Evolutionary conservation across 2,888 invertebrate genomes (phyloP).

Genomic region (Carpatolechia fugitivella): DNA sequence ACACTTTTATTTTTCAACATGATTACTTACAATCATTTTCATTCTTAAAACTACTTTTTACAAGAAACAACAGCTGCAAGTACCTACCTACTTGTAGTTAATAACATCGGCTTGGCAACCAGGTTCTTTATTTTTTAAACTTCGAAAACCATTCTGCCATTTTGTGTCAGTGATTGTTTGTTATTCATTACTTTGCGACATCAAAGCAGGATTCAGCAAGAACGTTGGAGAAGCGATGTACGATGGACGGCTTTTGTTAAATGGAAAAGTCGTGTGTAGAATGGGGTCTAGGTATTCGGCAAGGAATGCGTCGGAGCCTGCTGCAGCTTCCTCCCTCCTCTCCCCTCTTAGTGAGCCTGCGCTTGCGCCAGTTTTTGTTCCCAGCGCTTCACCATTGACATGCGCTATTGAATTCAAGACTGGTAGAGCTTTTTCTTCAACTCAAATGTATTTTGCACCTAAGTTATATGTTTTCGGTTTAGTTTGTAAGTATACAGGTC

Average conservation of each 20-base stretch:
- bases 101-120: neutral
- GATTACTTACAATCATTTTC: neutral
- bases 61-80: neutral
- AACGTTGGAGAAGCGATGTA: neutral
- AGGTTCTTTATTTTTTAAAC: neutral
- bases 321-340: conserved; percentile 5
- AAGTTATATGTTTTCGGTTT: neutral
- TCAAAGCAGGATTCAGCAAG: no score
- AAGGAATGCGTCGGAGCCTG: conserved; percentile 18
- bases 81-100: neutral
- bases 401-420: conserved; percentile 19
- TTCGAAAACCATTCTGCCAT: no score
- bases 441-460: neutral
- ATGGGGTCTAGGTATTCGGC: conserved; percentile 9
- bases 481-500: neutral
- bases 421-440: neutral
- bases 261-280: neutral
- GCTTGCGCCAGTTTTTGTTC: conserved; percentile 16
- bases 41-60: conserved; percentile 7
- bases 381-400: conserved; percentile 18
- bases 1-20: neutral
- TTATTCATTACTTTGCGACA: neutral
- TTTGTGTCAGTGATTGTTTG: no score
- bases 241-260: neutral
- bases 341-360: conserved; percentile 1